Percentiles rank a stretch among this genome's conserved stretches.
Conservation (phyloP, 2,113 vertebrate species). For the Miniopterus natalensis region DNA sequence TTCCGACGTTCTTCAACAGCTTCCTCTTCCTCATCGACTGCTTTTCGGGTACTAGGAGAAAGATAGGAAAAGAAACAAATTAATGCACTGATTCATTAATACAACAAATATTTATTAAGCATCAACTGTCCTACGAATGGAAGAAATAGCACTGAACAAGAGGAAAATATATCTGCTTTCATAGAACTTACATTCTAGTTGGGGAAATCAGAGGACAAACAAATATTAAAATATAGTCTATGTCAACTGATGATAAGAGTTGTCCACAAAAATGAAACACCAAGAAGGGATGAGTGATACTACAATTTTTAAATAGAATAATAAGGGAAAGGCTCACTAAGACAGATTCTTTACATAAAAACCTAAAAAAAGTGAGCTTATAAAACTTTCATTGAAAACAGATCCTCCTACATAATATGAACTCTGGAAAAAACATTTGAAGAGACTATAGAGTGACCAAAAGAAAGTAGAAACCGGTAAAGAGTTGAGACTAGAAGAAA, state of each 20-base stretch:
- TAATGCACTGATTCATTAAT: not conserved
- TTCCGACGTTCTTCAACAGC: conserved; percentile 93
- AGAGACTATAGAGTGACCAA: not conserved
- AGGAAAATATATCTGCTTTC: not conserved
- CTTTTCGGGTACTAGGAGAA: conserved; percentile 88
- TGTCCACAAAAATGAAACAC: not conserved
- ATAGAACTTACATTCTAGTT: not conserved
- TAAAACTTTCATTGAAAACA: conserved; percentile 32
- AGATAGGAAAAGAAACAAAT: conserved; percentile 37
- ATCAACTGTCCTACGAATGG: not conserved
- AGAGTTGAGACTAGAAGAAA: not conserved
- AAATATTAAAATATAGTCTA: conserved; percentile 15
- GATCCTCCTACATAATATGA: not conserved
- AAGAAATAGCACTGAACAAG: not conserved
- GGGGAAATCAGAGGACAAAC: not conserved
- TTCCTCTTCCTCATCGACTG: conserved; percentile 95
- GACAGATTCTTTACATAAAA: not conserved
- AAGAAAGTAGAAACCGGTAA: not conserved
- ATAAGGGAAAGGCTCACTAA: not conserved
- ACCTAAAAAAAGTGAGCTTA: not conserved
- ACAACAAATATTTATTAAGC: not conserved
- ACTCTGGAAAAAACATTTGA: not conserved
- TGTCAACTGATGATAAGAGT: not conserved
- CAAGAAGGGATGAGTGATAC: not conserved
- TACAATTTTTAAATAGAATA: not conserved